Evolutionary conservation across 1,140 invertebrate genomes (phyloP), one percentile per base, ranked within the genome.

Genomic region (Mycetomoellerius zeteki): DNA sequence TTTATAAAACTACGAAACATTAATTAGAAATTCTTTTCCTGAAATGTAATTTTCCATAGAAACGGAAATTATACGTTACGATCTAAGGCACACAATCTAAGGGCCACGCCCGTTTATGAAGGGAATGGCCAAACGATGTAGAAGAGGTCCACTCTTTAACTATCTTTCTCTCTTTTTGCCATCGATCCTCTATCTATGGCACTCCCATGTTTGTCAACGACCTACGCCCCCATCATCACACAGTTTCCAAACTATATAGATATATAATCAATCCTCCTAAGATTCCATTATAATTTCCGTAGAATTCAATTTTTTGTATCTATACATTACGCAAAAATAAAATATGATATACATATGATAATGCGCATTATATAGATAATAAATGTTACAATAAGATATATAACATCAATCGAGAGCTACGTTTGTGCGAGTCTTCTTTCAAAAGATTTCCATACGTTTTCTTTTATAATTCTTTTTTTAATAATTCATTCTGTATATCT

Each of bases 191-290:
- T 73, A 71, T 82, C 69, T 82, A 62, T 30, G 80, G 27, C 80
- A 73, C 80, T 75, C 80, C 80, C 62, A 84, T 84, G 47, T 84
- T 84, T 84, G 80, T 84, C 54, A 84, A 62, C 69, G 54, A 75
- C 80, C 69, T 73, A 73, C 80, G 69, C 80, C 54, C 54, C 54
- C 67, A 73, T 60, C 54, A 27, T 75, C 54, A 47, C 33, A 73
- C 52, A 56, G 14, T 75, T 73, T 60, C 16, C 4, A 73, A 84
- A 71, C n/a, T 24, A 54, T 60, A 75, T 33, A 60, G 19, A 19
- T 54, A 54, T 54, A 56, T 58, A 62, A 60, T 73, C 33, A 73
- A 37, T n/a, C 14, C 14, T 30, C 3, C 21, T 6, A 54, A 10
- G 27, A 37, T 58, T 19, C 10, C 6, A 27, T 16, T 33, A 14